Conservation (phyloP, 2,113 vertebrate species). For the Heterocephalus glaber region DNA sequence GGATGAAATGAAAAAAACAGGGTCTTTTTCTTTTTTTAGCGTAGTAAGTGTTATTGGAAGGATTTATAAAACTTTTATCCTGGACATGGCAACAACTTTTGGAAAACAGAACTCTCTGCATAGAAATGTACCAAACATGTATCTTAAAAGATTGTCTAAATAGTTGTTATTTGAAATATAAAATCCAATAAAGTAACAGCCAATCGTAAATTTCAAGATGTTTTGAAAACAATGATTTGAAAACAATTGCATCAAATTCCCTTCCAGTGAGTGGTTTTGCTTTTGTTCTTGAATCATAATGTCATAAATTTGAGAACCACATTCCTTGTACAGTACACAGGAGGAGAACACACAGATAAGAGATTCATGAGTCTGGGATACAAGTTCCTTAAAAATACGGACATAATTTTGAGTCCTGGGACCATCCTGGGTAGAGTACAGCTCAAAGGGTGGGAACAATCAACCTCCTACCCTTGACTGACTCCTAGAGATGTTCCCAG, state of each 20-base stretch:
- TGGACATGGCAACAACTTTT: neutral
- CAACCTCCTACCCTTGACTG: neutral
- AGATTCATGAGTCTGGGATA: neutral
- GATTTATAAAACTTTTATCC: neutral
- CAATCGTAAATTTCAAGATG: neutral
- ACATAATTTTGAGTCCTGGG: neutral
- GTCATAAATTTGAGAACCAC: neutral
- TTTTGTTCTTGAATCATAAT: neutral
- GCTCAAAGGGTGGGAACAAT: neutral
- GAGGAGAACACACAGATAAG: neutral
- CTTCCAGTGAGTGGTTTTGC: slow-evolving; percentile 9
- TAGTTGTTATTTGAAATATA: neutral
- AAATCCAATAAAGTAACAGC: neutral
- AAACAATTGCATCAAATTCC: slow-evolving; percentile 18
- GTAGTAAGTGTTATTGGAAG: neutral
- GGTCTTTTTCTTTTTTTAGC: neutral
- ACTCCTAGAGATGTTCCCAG: neutral
- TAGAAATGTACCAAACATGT: neutral
- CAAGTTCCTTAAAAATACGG: neutral
- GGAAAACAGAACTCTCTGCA: neutral
- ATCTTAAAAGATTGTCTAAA: slow-evolving; percentile 10
- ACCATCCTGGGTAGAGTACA: neutral
- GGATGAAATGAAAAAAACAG: neutral
- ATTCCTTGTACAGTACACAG: neutral
- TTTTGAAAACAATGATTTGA: neutral